Base-by-base conservation (phyloP, 2,113 vertebrate species). In the Plectropomus leopardus region DNA sequence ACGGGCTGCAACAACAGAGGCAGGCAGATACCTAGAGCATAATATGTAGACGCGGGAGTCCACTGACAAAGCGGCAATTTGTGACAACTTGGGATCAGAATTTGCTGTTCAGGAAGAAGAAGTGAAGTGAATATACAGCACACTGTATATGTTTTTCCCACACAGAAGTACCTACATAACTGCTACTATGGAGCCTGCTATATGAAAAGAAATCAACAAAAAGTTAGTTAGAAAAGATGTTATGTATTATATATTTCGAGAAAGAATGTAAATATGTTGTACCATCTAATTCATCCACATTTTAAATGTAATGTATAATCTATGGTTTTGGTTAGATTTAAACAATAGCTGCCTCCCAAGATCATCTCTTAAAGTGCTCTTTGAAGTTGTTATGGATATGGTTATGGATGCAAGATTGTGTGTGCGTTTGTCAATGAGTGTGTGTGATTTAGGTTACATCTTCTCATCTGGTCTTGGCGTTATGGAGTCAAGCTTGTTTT, bases 381-480 rank as follows among this genome's bases (percentile, higher is more conserved):
- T 89, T 90, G 87, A 92, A 88, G 88, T 81, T 59, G 69, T 59
- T 86, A 83, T 90, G 54, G n/a, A n/a, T n/a, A n/a, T n/a, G n/a
- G n/a, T n/a, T n/a, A n/a, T 76, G 65, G 65, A 91, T 82, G 79
- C 69, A 60, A 67, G 69, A 87, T 65, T 72, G 23, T 44, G 60
- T 69, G 71, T 70, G 7, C 84, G 32, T 23, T 45, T 42, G 44
- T 59, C 78, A 78, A 77, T 72, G 61, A 60, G 73, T 36, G 81
- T 77, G 76, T 86, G 68, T 87, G 84, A 90, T 90, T 89, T 90
- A 76, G 91, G 92, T 87, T 91, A 90, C 61, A 50, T 92, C 88
- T 89, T 91, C 89, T 93, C 91, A 92, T 92, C 90, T 93, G 91
- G 89, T 94, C 90, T 85, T 88, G 87, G 88, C 87, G 86, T 92